These are phyloP conservation scores for Athalia cordata DNA, from an alignment of 2,888 invertebrate species.

Conservation along the genomic window DNA sequence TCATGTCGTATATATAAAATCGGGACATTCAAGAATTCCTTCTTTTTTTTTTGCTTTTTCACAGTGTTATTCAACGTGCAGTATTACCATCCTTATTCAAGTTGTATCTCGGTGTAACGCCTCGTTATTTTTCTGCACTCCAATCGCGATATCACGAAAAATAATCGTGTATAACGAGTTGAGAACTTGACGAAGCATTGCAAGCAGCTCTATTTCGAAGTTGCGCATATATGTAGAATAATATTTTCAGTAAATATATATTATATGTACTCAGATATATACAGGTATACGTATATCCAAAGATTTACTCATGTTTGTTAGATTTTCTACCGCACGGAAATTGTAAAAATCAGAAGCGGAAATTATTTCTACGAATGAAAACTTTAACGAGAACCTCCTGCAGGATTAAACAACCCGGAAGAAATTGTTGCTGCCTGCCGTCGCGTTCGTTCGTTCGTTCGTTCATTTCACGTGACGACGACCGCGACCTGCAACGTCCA, in stretches of 20 bases:
- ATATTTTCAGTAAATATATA: not conserved
- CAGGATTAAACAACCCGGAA: constrained; percentile 30
- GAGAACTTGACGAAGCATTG: not conserved
- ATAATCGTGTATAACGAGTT: not conserved
- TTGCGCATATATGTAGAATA: not conserved
- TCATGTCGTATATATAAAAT: too few species aligned
- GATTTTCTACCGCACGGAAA: not conserved
- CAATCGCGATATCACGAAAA: not conserved
- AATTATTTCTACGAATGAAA: not conserved
- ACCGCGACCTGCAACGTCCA: not conserved
- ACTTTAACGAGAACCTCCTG: not conserved
- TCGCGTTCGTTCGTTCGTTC: not conserved
- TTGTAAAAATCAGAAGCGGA: constrained; percentile 16
- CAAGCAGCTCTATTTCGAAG: not conserved
- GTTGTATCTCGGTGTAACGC: not conserved
- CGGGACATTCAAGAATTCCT: too few species aligned
- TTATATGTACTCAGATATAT: too few species aligned
- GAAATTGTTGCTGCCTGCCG: constrained; percentile 1
- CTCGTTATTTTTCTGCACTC: constrained; percentile 31
- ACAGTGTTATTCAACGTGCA: not conserved
- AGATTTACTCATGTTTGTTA: too few species aligned
- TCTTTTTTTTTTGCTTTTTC: not conserved
- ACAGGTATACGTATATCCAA: too few species aligned
- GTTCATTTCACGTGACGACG: not conserved
- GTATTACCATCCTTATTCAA: not conserved